Base-by-base conservation (phyloP, 2,113 vertebrate genomes). In the Hyperopisus bebe region DNA sequence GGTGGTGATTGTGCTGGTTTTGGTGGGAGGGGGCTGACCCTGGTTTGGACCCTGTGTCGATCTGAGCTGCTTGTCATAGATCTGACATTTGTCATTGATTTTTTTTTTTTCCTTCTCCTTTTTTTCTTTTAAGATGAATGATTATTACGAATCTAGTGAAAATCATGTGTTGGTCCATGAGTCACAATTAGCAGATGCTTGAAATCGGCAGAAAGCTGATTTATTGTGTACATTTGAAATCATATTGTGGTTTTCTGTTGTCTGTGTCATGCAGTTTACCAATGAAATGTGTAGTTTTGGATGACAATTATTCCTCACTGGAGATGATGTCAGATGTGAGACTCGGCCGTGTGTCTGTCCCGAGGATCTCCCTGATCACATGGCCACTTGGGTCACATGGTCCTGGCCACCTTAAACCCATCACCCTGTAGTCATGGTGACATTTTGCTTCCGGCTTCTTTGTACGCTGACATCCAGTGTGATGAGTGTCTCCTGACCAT, bases 171-270 rank as follows among this genome's bases (percentile, higher is more conserved):
- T 53, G 35, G 9, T 86, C 48, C 84, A 50, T 48, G 24, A 86
- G 46, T 86, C 42, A 48, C 19, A 48, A 48, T 50, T 86, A 86
- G 50, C 82, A 85, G 44, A 53, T 85, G 82, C 46, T 85, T 80
- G 35, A 80, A 80, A 85, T 53, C 48, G 31, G 46, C 31, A 53
- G 48, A 17, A 51, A 86, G 21, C 27, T 51, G 46, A 86, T 86
- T 86, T 86, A 51, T 86, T 86, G 74, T 80, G 82, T 85, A n/a
- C 82, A 85, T 85, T 85, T 24, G 42, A 48, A 48, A 85, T 80
- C 24, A 2, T 50, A n/a, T 86, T 86, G 46, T 47, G 21, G 6
- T 84, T 13, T 53, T 55, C 46, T 48, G 48, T 47, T 47, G 51
- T 51, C 50, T 9, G 27, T 53, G 48, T 58, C 35, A 80, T 8